These are phyloP conservation scores for Bombus confusus DNA, from an alignment of 1,140 invertebrate genomes.

Conservation along the genomic window DNA sequence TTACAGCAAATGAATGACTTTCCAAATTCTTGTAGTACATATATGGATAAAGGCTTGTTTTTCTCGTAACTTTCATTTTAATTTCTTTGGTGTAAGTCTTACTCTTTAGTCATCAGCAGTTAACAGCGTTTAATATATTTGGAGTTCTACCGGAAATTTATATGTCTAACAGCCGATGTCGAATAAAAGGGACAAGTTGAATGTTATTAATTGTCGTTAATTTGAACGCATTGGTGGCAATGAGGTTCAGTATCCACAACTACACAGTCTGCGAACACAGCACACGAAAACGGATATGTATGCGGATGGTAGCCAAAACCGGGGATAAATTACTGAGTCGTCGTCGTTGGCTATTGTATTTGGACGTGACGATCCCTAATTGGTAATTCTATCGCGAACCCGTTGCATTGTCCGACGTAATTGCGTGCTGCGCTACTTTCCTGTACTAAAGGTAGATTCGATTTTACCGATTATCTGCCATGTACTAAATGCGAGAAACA, in stretches of 20 bases:
- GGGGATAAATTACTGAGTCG: conserved; percentile 80
- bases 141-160: neutral
- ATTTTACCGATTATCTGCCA: conserved; percentile 5
- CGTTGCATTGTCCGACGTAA: conserved; percentile 31
- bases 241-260: conserved; percentile 15
- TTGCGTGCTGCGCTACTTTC: conserved; percentile 38
- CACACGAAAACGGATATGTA: conserved; percentile 22
- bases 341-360: conserved; percentile 77
- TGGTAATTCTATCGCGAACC: conserved; percentile 57
- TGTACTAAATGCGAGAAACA: too few species aligned
- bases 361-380: conserved; percentile 78
- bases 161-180: neutral
- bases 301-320: conserved; percentile 60
- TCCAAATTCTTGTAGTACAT: neutral
- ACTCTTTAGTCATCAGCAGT: too few species aligned
- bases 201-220: conserved; percentile 68
- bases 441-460: conserved; percentile 9
- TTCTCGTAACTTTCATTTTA: neutral
- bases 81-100: neutral
- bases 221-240: conserved; percentile 36
- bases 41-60: neutral
- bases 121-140: neutral
- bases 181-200: conserved; percentile 15
- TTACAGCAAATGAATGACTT: too few species aligned
- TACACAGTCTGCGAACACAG: conserved; percentile 21